Evolutionary conservation across 2,797 vertebrate genomes (phyloP).

Genomic region (Pteronotus mesoamericanus): DNA sequence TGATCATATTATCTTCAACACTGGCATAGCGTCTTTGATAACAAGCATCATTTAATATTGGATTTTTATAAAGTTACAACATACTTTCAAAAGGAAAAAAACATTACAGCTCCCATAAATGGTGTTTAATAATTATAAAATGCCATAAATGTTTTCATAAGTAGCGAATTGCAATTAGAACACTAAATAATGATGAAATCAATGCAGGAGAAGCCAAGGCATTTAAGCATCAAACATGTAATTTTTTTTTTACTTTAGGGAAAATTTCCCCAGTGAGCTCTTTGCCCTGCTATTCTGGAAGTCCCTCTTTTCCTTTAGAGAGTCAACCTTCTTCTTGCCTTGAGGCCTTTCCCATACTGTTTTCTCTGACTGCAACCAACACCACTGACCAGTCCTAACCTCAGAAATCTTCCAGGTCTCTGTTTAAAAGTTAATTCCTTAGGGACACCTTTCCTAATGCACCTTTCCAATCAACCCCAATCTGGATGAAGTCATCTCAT

Average conservation of each 20-base stretch:
- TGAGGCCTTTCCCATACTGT: not conserved
- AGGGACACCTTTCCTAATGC: not conserved
- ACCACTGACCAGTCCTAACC: not conserved
- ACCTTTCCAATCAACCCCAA: not conserved
- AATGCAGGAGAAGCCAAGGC: not conserved
- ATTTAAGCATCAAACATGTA: not conserved
- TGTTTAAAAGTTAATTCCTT: not conserved
- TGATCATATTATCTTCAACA: not conserved
- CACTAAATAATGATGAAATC: constrained; percentile 7
- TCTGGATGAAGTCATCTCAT: not conserved
- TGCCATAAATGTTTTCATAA: constrained; percentile 38
- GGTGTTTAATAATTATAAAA: constrained; percentile 47
- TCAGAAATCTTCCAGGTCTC: not conserved
- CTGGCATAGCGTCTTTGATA: not conserved
- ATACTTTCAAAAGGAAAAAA: constrained; percentile 50
- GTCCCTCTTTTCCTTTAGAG: not conserved
- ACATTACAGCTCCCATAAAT: not conserved
- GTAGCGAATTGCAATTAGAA: constrained; percentile 15
- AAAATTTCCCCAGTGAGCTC: not conserved
- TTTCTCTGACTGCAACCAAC: not conserved
- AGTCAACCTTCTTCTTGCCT: not conserved
- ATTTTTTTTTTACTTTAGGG: not conserved
- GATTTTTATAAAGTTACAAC: not conserved
- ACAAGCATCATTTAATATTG: not conserved
- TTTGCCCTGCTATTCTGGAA: not conserved